phyloP scores from a whole-genome alignment of 2,113 vertebrate species.

The Scartelaos histophorus region DNA sequence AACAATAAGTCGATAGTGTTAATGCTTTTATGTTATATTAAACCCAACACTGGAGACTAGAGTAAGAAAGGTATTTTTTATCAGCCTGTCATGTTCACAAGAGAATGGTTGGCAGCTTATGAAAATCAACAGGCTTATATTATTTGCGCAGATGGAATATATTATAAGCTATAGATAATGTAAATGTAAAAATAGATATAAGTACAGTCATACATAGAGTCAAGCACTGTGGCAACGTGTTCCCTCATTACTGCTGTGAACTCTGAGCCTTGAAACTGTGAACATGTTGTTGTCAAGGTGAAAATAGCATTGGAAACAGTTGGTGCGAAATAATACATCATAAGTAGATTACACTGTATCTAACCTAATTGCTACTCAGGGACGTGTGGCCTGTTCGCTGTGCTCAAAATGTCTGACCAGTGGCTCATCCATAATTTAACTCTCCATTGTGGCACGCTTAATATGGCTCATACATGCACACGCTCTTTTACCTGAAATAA shows the following conservation, averaged over 20 bases:
- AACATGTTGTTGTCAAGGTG: neutral
- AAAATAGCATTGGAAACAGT: constrained; percentile 4
- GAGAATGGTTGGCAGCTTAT: neutral
- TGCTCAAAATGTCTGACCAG: neutral
- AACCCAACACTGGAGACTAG: no score
- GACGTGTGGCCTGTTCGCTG: neutral
- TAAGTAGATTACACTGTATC: neutral
- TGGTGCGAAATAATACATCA: neutral
- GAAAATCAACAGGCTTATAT: neutral
- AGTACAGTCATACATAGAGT: neutral
- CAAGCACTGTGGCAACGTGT: neutral
- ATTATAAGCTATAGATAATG: neutral
- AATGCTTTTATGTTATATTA: no score
- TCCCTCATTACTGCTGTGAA: constrained; percentile 4
- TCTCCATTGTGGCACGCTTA: neutral
- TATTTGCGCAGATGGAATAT: neutral
- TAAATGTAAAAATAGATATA: neutral
- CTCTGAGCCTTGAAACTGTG: neutral
- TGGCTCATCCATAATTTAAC: neutral
- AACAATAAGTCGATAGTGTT: no score
- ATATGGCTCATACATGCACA: neutral
- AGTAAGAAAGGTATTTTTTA: no score
- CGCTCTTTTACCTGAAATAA: neutral
- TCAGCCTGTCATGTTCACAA: neutral
- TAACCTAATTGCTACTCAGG: neutral